Evolutionary conservation across 1,140 invertebrate genomes (phyloP).

Genomic region (Caenorhabditis briggsae): DNA sequence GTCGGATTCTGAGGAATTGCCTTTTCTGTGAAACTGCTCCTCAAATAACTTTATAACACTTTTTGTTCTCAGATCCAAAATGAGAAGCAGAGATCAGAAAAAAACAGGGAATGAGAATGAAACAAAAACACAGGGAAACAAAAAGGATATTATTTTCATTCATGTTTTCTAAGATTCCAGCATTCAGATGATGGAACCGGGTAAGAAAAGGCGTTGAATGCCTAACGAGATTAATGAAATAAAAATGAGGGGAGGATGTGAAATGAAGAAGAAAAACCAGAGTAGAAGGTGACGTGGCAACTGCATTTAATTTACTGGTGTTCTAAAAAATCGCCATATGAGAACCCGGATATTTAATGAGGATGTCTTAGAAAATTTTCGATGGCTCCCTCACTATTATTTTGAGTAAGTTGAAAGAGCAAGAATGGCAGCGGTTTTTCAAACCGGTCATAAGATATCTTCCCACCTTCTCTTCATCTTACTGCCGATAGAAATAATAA

Average conservation of each 20-base stretch:
- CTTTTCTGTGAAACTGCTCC: too few species aligned
- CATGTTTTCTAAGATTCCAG: not conserved
- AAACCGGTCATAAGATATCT: not conserved
- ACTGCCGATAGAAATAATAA: constrained; percentile 35
- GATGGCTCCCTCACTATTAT: too few species aligned
- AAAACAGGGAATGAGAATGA: not conserved
- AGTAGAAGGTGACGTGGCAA: constrained; percentile 6
- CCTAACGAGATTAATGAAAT: constrained; percentile 33
- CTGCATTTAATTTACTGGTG: not conserved
- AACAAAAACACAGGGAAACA: not conserved
- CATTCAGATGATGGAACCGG: not conserved
- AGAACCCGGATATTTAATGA: not conserved
- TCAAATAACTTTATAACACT: too few species aligned
- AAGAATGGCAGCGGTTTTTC: not conserved
- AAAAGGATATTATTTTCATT: not conserved
- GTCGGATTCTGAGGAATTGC: too few species aligned
- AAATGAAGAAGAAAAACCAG: not conserved
- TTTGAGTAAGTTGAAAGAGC: not conserved
- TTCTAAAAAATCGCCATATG: not conserved
- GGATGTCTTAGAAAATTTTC: not conserved
- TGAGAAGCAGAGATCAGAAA: not conserved
- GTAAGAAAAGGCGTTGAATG: not conserved
- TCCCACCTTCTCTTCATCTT: not conserved
- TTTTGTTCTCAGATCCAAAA: not conserved
- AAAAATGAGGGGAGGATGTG: constrained; percentile 20